Evolutionary conservation across 2,797 vertebrate genomes (phyloP).

Genomic region (Danio aesculapii): DNA sequence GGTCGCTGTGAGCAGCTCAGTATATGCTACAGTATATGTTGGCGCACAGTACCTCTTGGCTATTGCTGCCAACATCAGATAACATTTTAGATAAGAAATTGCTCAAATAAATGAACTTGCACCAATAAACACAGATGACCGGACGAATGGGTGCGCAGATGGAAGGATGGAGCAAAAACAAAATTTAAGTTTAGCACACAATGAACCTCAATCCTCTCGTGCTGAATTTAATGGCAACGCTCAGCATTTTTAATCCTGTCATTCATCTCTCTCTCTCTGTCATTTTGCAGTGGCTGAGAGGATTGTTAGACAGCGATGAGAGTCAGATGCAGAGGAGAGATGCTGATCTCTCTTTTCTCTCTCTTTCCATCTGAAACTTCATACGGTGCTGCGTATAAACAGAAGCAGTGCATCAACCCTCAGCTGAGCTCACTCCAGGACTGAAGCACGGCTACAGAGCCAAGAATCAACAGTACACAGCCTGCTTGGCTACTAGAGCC

Average conservation of each 20-base stretch:
- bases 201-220: conserved; percentile 51
- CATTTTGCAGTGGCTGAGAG: conserved; percentile 22
- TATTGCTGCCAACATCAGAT: too few relatives aligned
- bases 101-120: too few relatives aligned
- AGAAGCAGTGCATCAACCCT: conserved; percentile 8
- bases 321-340: conserved; percentile 25
- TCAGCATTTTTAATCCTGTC: conserved; percentile 36
- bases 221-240: conserved; percentile 62
- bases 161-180: too few relatives aligned
- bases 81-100: too few relatives aligned
- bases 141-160: too few relatives aligned
- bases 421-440: conserved; percentile 22
- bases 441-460: conserved; percentile 53
- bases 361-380: conserved; percentile 5
- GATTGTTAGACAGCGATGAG: conserved; percentile 11
- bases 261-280: conserved; percentile 36
- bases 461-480: conserved; percentile 56
- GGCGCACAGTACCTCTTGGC: too few relatives aligned
- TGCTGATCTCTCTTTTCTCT: conserved; percentile 10
- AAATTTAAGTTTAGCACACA: not conserved
- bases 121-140: too few relatives aligned
- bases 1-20: too few relatives aligned
- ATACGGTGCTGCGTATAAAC: conserved; percentile 11
- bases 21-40: too few relatives aligned
- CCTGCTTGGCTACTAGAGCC: conserved; percentile 57